A percentile compares a stretch with the other conserved stretches of the same genome.
Conservation (phyloP, 1,140 invertebrate genomes). For the Subanguina moxae region DNA sequence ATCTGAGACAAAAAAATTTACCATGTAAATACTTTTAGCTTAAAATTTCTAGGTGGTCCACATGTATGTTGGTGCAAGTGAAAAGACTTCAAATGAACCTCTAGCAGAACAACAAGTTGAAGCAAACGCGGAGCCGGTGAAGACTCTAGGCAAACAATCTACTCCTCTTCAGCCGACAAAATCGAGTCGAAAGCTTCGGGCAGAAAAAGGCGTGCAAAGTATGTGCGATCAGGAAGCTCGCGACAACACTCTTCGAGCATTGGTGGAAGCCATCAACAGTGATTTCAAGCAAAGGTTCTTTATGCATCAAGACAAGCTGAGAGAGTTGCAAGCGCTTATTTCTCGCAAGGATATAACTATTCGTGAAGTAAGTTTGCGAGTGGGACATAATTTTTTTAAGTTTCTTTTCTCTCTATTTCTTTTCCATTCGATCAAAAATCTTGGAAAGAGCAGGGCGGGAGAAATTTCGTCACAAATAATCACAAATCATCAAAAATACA, state of each 20-base stretch:
- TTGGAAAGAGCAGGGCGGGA: too few relatives aligned
- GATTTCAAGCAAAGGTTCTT: slow-evolving; percentile 38
- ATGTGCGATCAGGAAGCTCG: slow-evolving; percentile 12
- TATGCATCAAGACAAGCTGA: slow-evolving; percentile 35
- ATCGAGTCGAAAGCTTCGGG: slow-evolving; percentile 4
- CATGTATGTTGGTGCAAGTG: background rate
- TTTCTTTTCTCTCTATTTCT: too few relatives aligned
- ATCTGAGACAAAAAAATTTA: too few relatives aligned
- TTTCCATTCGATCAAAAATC: too few relatives aligned
- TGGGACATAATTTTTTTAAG: too few relatives aligned
- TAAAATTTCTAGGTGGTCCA: too few relatives aligned
- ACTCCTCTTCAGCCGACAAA: background rate
- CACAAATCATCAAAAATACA: too few relatives aligned
- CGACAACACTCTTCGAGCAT: slow-evolving; percentile 6
- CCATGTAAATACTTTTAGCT: too few relatives aligned
- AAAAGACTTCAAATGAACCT: background rate
- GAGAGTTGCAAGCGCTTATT: slow-evolving; percentile 8
- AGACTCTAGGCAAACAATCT: too few relatives aligned
- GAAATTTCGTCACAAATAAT: too few relatives aligned
- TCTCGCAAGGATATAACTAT: slow-evolving; percentile 13
- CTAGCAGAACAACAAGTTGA: background rate
- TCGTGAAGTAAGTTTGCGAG: slow-evolving; percentile 1
- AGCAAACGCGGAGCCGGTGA: too few relatives aligned
- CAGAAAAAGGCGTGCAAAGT: slow-evolving; percentile 24
- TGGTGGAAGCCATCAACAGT: slow-evolving; percentile 29